Evolutionary conservation across 2,888 invertebrate species (phyloP).

Genomic region (Lamellibrachia columna): DNA sequence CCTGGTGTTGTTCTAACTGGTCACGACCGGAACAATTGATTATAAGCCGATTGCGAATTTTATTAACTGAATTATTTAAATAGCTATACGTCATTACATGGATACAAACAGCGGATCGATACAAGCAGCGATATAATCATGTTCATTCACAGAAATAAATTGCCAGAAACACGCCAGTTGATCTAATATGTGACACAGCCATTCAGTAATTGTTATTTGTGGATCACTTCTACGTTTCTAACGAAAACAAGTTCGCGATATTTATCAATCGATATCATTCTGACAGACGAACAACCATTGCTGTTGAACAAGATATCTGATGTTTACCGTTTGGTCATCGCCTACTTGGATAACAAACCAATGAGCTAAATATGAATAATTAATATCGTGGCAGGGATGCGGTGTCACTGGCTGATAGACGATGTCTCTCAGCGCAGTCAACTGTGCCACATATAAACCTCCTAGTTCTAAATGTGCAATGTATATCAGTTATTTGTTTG

Average conservation of each 20-base stretch:
- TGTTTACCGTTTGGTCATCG: neutral
- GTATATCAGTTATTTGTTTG: too few species aligned
- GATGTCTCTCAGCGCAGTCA: too few species aligned
- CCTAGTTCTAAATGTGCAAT: too few species aligned
- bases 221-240: neutral
- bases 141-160: constrained; percentile 3
- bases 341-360: neutral
- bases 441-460: too few species aligned
- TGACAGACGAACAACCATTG: neutral
- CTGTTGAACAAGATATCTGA: neutral
- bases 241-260: neutral
- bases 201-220: neutral
- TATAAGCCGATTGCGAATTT: neutral
- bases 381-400: too few species aligned
- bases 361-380: neutral
- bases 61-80: neutral
- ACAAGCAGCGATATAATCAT: neutral
- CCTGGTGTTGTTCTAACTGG: neutral
- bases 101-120: neutral
- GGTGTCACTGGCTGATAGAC: too few species aligned
- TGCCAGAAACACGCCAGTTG: neutral
- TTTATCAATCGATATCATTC: neutral
- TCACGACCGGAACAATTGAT: neutral
- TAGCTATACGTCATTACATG: neutral
- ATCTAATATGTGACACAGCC: neutral